A percentile compares a stretch with the other conserved stretches of the same genome.
These are phyloP conservation scores for Tretioscincus oriximinensis DNA, from an alignment of 2,113 vertebrate genomes.

Conservation along the genomic window DNA sequence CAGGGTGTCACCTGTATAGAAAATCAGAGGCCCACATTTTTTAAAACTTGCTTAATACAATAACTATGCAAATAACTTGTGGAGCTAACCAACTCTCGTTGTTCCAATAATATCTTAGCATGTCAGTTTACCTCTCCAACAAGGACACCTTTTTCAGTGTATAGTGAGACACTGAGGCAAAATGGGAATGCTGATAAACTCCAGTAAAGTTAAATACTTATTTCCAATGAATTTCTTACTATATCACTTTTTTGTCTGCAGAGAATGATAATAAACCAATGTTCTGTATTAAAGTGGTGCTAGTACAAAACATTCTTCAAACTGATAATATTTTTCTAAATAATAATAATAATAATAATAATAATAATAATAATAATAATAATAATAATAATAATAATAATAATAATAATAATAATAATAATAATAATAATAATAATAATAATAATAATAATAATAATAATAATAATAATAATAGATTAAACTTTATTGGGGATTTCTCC, in stretches of 20 bases:
- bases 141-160: constrained; percentile 20
- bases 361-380: no score
- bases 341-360: no score
- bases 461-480: no score
- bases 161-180: background rate
- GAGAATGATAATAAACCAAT: background rate
- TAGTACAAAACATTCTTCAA: background rate
- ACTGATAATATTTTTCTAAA: background rate
- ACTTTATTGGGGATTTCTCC: no score
- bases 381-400: no score
- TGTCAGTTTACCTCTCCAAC: constrained; percentile 7
- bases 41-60: constrained; percentile 32
- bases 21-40: no score
- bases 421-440: no score
- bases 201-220: background rate
- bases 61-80: constrained; percentile 45
- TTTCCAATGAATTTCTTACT: background rate
- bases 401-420: no score
- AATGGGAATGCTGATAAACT: background rate
- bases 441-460: no score
- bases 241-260: background rate
- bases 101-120: constrained; percentile 9
- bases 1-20: no score
- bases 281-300: background rate
- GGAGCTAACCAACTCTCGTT: constrained; percentile 31